These are phyloP conservation scores for Umimayanthus chanpuru DNA, from an alignment of 92 coral and sea anemone species.

Conservation along the genomic window DNA sequence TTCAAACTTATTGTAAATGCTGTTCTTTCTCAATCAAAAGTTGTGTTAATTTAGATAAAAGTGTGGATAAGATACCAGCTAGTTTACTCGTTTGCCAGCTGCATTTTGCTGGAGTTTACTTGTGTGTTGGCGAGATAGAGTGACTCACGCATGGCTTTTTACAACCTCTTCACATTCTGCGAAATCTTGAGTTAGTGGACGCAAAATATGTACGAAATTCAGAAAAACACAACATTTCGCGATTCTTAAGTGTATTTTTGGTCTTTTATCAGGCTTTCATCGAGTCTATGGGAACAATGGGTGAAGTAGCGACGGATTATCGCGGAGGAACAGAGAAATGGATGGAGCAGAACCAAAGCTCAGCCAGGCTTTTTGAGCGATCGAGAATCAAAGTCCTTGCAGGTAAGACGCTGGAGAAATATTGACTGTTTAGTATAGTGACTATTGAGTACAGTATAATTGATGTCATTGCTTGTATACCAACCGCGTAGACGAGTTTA, in stretches of 20 bases:
- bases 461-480: not conserved
- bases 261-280: conserved; percentile 71
- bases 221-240: not conserved
- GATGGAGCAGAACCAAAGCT: conserved; percentile 92
- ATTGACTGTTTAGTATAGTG: too few species aligned
- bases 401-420: conserved; percentile 55
- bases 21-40: not conserved
- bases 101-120: not conserved
- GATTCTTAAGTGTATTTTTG: not conserved
- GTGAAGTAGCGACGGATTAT: conserved; percentile 71
- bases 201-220: not conserved
- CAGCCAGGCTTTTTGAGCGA: conserved; percentile 95
- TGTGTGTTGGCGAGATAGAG: not conserved
- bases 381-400: conserved; percentile 98
- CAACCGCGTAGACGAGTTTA: conserved; percentile 5
- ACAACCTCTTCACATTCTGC: conserved; percentile 1
- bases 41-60: not conserved
- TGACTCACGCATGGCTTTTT: conserved; percentile 31
- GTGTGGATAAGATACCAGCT: not conserved
- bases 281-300: conserved; percentile 96
- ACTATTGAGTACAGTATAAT: not conserved
- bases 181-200: not conserved
- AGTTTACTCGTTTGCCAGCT: not conserved
- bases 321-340: conserved; percentile 82
- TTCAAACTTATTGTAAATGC: not conserved